phyloP scores from a whole-genome alignment of 2,797 vertebrate genomes.

The Ataeniobius toweri region DNA sequence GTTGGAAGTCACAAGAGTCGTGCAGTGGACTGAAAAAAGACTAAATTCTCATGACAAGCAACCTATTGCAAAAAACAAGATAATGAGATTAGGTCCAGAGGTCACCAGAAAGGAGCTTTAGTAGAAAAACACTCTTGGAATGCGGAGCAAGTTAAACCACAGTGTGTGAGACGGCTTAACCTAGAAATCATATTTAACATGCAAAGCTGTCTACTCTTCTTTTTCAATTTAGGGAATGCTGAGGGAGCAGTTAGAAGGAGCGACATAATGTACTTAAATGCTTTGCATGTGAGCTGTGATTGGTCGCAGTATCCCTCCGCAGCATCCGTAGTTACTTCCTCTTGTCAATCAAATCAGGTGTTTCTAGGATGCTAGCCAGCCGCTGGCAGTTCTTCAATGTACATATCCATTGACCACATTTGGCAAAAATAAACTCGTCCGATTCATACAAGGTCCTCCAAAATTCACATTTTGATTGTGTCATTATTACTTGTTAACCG shows the following conservation, averaged over 20 bases:
- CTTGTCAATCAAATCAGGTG: slow-evolving; percentile 72
- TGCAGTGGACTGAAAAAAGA: slow-evolving; percentile 27
- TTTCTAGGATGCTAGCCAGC: slow-evolving; percentile 48
- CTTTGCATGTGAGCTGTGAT: slow-evolving; percentile 16
- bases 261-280: not conserved
- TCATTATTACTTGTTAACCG: not conserved
- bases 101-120: slow-evolving; percentile 76
- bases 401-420: not conserved
- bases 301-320: slow-evolving; percentile 47
- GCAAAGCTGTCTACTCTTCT: not conserved
- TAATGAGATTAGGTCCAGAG: slow-evolving; percentile 78
- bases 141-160: slow-evolving; percentile 40
- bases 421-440: too few species aligned
- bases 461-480: accelerated
- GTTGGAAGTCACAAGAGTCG: slow-evolving; percentile 40
- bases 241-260: slow-evolving; percentile 5
- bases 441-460: not conserved
- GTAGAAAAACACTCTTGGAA: slow-evolving; percentile 66
- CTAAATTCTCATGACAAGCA: slow-evolving; percentile 54
- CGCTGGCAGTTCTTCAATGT: slow-evolving; percentile 18
- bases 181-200: slow-evolving; percentile 10
- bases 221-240: not conserved
- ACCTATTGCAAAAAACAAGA: slow-evolving; percentile 65
- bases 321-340: slow-evolving; percentile 31
- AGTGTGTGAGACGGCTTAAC: slow-evolving; percentile 10